Evolutionary conservation across 2,888 invertebrate species (phyloP).

Genomic region (Brachyptera risi): DNA sequence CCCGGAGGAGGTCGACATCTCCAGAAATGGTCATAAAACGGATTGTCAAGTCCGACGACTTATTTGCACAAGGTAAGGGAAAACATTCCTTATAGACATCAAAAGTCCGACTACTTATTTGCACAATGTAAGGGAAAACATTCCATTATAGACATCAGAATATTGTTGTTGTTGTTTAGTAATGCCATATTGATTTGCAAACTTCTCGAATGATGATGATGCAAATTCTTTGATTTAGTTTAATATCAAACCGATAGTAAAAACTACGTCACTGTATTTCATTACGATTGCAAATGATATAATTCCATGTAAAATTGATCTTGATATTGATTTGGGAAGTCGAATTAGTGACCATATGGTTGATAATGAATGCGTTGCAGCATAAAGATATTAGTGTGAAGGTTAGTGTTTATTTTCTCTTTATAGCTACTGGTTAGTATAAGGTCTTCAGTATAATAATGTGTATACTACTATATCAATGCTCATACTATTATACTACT

Average conservation of each 20-base stretch:
- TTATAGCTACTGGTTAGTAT: conserved; percentile 3
- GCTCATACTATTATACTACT: too few species aligned
- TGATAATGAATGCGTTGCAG: conserved; percentile 8
- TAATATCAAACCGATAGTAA: not conserved
- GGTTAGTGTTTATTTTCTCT: conserved; percentile 13
- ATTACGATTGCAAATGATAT: not conserved
- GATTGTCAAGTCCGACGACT: conserved; percentile 13
- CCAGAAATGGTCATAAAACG: conserved; percentile 12
- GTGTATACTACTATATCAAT: not conserved
- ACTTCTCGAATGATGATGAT: not conserved
- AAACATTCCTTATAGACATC: conserved; percentile 10
- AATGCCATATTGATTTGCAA: conserved; percentile 3
- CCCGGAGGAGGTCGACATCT: not conserved
- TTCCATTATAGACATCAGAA: too few species aligned
- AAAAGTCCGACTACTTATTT: not conserved
- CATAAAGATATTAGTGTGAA: not conserved
- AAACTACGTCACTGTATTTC: not conserved
- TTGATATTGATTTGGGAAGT: conserved; percentile 11
- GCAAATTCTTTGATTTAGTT: not conserved
- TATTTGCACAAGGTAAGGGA: conserved; percentile 21
- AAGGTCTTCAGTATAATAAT: too few species aligned
- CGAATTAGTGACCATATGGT: conserved; percentile 1
- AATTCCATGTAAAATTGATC: not conserved
- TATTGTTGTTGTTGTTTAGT: too few species aligned
- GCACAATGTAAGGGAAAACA: not conserved